phyloP scores from a whole-genome alignment of 2,113 vertebrate species.

The Centropus bengalensis region DNA sequence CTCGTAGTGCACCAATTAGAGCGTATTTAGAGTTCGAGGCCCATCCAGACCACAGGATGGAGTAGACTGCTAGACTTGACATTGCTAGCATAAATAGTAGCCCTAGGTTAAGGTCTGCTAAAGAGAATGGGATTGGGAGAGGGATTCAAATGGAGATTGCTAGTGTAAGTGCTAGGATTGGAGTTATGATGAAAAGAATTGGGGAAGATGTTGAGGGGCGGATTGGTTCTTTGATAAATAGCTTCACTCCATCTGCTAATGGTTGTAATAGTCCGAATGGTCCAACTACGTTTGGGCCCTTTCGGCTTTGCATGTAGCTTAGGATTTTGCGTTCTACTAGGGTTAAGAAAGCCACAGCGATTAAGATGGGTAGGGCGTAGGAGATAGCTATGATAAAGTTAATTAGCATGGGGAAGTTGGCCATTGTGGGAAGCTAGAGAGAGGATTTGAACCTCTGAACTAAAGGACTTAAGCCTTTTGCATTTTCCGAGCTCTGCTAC shows the following conservation, averaged over 20 bases:
- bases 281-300: not conserved
- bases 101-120: not conserved
- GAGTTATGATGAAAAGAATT: too few relatives aligned
- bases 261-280: not conserved
- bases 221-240: not conserved
- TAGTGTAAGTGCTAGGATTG: not conserved
- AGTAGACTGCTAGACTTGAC: not conserved
- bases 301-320: not conserved
- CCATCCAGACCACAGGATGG: not conserved
- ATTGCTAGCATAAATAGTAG: not conserved
- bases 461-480: not conserved
- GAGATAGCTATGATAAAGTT: fast-evolving
- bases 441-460: not conserved
- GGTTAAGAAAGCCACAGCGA: not conserved
- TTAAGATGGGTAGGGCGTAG: not conserved
- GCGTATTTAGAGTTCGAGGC: not conserved
- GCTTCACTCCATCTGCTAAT: not conserved
- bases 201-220: not conserved
- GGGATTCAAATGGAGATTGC: not conserved
- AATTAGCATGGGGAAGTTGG: too few relatives aligned
- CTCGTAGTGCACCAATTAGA: fast-evolving
- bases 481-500: not conserved
- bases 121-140: not conserved
- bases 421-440: not conserved
- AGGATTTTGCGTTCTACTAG: not conserved